Evolutionary conservation across 92 coral and sea anemone genomes (phyloP), one percentile per base, ranked within the genome.

Genomic region (Umimayanthus chanpuru): DNA sequence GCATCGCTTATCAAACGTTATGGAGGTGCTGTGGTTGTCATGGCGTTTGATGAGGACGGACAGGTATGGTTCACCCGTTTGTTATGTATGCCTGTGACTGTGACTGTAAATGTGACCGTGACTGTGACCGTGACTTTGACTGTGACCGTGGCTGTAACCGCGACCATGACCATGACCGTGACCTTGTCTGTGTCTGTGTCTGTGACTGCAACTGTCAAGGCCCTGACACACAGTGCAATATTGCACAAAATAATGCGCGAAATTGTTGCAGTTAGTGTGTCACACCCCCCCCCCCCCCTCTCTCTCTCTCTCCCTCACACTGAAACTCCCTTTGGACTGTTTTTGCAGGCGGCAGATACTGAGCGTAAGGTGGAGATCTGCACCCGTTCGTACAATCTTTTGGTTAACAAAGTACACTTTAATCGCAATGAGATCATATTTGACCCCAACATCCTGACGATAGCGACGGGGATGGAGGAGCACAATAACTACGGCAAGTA

Each of bases 381-480:
- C 70, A 91, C 93, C 11, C 99, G 98, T 36, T 96, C 99, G 0
- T 97, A 97, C 91, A 72, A 94, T 55, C 81, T 95, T 38, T 83
- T 97, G 92, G 98, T 97, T 0, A 89, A 93, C 88, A 89, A 91
- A 82, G 95, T 91, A n/a, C 85, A 95, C 61, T 95, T 97, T 83
- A 94, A 97, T 85, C 98, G 98, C 20, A 97, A 95, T 73, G 99
- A 97, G 90, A 97, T 97, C 89, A 97, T 97, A 85, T 97, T 97
- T 84, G 99, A 97, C 90, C 99, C 99, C 5, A 97, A 97, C 90
- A 95, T 97, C 86, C 94, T 97, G 85, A 97, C 99, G 53, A 94
- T 97, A 65, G 99, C 99, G 26, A 97, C 99, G 4, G 99, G 99
- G 1, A 94, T 97, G 85, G 99, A 97, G 21, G 99, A 97, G 50